Conservation (phyloP, 2,797 vertebrate species). For the Brotula barbata region DNA sequence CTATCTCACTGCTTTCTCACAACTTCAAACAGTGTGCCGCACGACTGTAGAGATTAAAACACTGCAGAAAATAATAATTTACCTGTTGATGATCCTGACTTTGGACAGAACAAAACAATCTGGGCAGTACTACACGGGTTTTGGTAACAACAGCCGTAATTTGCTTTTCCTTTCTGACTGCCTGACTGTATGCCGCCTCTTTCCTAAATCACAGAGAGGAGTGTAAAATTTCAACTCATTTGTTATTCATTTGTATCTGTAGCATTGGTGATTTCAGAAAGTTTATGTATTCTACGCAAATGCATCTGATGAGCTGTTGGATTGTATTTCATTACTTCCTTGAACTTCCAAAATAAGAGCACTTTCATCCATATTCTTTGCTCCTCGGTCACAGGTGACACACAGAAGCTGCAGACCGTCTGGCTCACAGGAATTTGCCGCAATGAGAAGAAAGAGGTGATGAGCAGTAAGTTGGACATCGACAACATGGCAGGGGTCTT, state of each 20-base stretch:
- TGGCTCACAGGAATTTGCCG: constrained; percentile 98
- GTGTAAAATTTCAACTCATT: neutral
- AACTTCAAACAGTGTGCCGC: no score
- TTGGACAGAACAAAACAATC: no score
- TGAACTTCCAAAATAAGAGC: neutral
- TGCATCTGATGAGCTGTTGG: constrained; percentile 2
- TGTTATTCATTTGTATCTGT: neutral
- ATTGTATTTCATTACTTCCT: constrained; percentile 15
- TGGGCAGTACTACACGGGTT: no score
- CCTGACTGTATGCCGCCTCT: neutral
- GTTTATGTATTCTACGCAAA: constrained; percentile 13
- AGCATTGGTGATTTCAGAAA: constrained; percentile 2
- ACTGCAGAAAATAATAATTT: no score
- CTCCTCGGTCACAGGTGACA: constrained; percentile 82
- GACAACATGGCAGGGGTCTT: constrained; percentile 99
- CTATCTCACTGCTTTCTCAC: no score
- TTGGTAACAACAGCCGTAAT: neutral
- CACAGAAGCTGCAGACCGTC: constrained; percentile 95
- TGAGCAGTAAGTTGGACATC: constrained; percentile 98
- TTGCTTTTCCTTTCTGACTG: neutral
- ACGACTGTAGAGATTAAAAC: no score
- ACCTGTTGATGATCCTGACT: no score
- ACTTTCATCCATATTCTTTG: constrained; percentile 14
- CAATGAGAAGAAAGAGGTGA: constrained; percentile 98
- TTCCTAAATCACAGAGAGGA: neutral